These are phyloP conservation scores for Chloroceryle aenea DNA, from an alignment of 2,113 vertebrate species.

Conservation along the genomic window DNA sequence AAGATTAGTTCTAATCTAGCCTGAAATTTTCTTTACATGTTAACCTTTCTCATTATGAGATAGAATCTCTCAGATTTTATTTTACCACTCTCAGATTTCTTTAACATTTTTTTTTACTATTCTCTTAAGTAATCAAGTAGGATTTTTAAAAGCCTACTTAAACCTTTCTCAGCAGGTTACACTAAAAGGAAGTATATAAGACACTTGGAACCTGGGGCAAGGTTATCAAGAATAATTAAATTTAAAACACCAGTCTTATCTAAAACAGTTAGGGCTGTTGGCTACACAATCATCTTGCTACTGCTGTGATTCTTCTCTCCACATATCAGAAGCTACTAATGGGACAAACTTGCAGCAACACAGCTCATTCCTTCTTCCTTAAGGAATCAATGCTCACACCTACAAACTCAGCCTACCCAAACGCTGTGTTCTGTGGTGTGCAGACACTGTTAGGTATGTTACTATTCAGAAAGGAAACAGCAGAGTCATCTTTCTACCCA, in stretches of 20 bases:
- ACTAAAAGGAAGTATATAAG: background rate
- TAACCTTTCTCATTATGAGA: background rate
- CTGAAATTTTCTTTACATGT: background rate
- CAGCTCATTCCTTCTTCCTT: background rate
- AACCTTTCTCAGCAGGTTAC: background rate
- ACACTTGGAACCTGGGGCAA: background rate
- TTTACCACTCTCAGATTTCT: background rate
- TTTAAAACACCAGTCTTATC: background rate
- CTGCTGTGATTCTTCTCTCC: fast-evolving
- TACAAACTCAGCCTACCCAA: background rate
- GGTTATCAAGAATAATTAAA: background rate
- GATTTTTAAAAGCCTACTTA: background rate
- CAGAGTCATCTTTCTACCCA: background rate
- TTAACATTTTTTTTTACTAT: background rate
- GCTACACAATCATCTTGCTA: background rate
- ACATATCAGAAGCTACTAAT: background rate
- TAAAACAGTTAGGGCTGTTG: background rate
- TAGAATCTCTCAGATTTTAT: background rate
- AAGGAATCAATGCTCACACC: background rate
- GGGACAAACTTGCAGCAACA: background rate
- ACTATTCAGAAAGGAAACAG: background rate
- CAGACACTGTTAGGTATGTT: background rate
- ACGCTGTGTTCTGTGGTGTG: background rate
- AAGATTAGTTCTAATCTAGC: background rate
- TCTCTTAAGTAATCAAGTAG: background rate